Evolutionary conservation across 1,140 invertebrate species (phyloP).

Genomic region (Phocides pigmalion): DNA sequence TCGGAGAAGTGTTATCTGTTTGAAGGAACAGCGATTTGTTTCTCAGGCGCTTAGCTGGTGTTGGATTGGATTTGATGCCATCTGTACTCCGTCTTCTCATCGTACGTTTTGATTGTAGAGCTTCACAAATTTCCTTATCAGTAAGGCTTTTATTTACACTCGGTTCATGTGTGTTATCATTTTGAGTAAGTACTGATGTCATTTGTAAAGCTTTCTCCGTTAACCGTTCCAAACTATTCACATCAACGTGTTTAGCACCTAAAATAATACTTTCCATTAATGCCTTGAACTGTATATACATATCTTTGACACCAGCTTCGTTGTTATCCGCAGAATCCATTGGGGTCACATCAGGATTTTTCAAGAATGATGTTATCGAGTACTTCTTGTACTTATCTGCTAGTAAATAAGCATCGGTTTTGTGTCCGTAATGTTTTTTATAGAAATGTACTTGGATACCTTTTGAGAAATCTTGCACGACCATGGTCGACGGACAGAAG

Average conservation of each 20-base stretch:
- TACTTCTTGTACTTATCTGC: conserved; percentile 49
- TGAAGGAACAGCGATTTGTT: conserved; percentile 1
- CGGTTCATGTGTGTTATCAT: conserved; percentile 35
- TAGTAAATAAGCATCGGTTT: conserved; percentile 29
- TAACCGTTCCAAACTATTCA: conserved; percentile 44
- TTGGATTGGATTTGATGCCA: not conserved
- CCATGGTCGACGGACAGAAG: conserved; percentile 55
- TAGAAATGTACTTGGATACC: conserved; percentile 58
- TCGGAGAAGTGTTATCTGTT: conserved; percentile 31
- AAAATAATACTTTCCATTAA: conserved; percentile 53
- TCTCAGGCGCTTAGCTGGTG: conserved; percentile 5
- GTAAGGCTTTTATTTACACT: conserved; percentile 26
- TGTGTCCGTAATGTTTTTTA: conserved; percentile 51
- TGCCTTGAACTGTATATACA: conserved; percentile 56
- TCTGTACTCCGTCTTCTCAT: conserved; percentile 16
- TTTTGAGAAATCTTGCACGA: conserved; percentile 49
- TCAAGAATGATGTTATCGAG: conserved; percentile 43
- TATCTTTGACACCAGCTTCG: conserved; percentile 36
- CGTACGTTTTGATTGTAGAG: conserved; percentile 29
- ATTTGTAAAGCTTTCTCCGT: conserved; percentile 62
- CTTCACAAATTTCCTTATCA: conserved; percentile 39
- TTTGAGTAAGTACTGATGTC: conserved; percentile 43
- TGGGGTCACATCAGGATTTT: conserved; percentile 14
- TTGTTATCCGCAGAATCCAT: not conserved
- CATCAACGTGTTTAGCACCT: conserved; percentile 49